Conservation (phyloP, 2,113 vertebrate genomes). For the Sorex araneus region DNA sequence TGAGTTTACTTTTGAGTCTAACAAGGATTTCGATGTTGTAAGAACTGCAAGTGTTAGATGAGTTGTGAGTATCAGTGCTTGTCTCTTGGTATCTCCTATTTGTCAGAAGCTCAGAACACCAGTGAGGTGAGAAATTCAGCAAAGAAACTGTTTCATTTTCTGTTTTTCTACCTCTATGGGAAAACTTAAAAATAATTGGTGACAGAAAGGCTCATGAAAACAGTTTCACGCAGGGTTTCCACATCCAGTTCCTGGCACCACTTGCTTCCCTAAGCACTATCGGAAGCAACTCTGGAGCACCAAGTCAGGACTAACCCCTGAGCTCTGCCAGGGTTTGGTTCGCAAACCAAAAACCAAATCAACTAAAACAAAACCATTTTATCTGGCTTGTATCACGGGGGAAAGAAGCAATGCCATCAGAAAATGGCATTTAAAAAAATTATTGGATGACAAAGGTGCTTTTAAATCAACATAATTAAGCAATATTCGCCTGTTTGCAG, state of each 20-base stretch:
- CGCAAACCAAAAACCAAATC: no score
- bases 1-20: no score
- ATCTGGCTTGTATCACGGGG: background rate
- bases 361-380: background rate
- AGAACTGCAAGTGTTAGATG: background rate
- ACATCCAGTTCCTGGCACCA: no score
- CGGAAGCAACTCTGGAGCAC: no score
- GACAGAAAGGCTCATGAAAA: no score
- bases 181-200: background rate
- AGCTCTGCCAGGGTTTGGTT: no score
- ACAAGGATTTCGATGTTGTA: background rate
- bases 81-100: background rate
- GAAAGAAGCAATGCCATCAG: background rate
- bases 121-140: conserved; percentile 17
- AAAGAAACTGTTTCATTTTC: conserved; percentile 52
- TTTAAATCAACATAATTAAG: conserved; percentile 38
- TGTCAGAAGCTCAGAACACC: conserved; percentile 7
- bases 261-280: no score
- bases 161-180: background rate
- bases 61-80: background rate
- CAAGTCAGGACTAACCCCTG: no score
- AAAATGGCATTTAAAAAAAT: conserved; percentile 17
- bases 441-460: background rate
- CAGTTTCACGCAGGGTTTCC: no score
- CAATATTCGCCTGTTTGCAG: conserved; percentile 10